Evolutionary conservation across 2,113 vertebrate genomes (phyloP).

Genomic region (Upupa epops): DNA sequence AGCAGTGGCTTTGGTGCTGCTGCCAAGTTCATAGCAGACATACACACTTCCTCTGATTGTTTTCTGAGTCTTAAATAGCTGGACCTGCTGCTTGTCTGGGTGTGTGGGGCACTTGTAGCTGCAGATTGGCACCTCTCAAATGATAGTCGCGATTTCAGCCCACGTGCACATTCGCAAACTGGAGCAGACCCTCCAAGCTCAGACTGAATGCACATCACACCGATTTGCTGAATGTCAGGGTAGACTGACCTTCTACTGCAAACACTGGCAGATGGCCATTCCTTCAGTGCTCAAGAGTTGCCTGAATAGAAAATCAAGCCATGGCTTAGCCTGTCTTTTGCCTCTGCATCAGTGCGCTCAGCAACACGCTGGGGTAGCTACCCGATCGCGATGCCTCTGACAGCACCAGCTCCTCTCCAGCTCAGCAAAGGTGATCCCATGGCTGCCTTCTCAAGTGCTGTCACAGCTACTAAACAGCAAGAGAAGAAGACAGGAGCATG

Average conservation of each 20-base stretch:
- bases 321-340: slow-evolving; percentile 16
- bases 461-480: slow-evolving; percentile 1
- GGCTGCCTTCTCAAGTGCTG: not conserved
- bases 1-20: not conserved
- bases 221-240: slow-evolving; percentile 65
- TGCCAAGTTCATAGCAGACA: not conserved
- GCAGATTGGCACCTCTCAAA: slow-evolving; percentile 26
- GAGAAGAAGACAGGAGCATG: not conserved
- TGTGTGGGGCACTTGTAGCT: not conserved
- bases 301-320: slow-evolving; percentile 62
- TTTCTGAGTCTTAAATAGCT: not conserved
- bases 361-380: slow-evolving; percentile 28
- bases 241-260: slow-evolving; percentile 67
- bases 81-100: not conserved
- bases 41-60: rapidly evolving
- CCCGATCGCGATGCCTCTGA: not conserved
- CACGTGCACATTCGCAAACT: slow-evolving; percentile 44
- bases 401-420: slow-evolving; percentile 29
- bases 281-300: slow-evolving; percentile 58
- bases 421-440: not conserved
- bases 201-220: slow-evolving; percentile 44
- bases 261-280: slow-evolving; percentile 75
- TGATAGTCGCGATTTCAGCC: slow-evolving; percentile 32
- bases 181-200: slow-evolving; percentile 47
- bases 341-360: slow-evolving; percentile 46